These are phyloP conservation scores for Hormaphis cornu DNA, from an alignment of 1,140 invertebrate species.

Conservation along the genomic window DNA sequence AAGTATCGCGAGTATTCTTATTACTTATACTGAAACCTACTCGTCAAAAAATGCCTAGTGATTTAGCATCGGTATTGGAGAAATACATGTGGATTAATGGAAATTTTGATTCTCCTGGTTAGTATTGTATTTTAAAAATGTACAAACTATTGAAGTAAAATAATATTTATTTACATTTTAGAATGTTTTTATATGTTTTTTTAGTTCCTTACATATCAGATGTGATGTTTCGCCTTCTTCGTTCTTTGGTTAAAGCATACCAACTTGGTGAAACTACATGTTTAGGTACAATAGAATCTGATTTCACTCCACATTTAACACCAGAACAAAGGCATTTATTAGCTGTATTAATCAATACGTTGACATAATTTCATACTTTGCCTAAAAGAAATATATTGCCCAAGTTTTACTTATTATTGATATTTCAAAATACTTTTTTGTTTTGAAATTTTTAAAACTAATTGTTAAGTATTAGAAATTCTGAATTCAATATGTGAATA, in stretches of 20 bases:
- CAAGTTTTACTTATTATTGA: too few species aligned
- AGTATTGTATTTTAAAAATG: not conserved
- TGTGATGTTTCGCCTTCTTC: slow-evolving; percentile 12
- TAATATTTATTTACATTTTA: too few species aligned
- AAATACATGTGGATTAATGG: slow-evolving; percentile 30
- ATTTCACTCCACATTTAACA: slow-evolving; percentile 17
- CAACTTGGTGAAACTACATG: slow-evolving; percentile 19
- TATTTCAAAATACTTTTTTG: too few species aligned
- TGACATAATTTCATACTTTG: slow-evolving; percentile 2
- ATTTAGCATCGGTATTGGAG: slow-evolving; percentile 17
- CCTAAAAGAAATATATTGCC: too few species aligned
- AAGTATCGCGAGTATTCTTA: slow-evolving; percentile 22
- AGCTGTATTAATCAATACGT: slow-evolving; percentile 16
- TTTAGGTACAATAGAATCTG: slow-evolving; percentile 22
- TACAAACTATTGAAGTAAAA: too few species aligned
- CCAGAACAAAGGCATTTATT: slow-evolving; percentile 24
- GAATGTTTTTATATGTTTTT: not conserved
- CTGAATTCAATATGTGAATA: too few species aligned
- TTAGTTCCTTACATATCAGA: slow-evolving; percentile 20
- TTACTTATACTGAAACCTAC: slow-evolving; percentile 25
- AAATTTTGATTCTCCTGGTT: slow-evolving; percentile 24
- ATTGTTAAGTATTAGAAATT: too few species aligned
- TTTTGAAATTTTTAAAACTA: too few species aligned
- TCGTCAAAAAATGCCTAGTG: slow-evolving; percentile 25
- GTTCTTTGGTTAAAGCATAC: slow-evolving; percentile 6